Evolutionary conservation across 2,888 invertebrate genomes (phyloP).

Genomic region (Criorhina ranunculi): DNA sequence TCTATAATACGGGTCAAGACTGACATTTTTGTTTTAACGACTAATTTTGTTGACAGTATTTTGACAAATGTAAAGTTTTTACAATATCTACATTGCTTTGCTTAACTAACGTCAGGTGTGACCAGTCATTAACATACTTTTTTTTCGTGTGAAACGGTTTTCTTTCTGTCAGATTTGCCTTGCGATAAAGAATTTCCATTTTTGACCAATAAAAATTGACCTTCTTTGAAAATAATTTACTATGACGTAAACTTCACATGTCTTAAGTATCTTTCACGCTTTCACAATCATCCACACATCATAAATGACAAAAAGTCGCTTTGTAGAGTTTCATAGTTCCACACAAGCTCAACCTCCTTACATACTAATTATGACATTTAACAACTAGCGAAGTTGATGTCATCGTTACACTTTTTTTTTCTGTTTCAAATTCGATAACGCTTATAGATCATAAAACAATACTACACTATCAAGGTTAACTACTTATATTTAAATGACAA

Average conservation of each 20-base stretch:
- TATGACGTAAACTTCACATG: background rate
- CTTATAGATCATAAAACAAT: background rate
- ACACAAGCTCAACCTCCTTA: constrained; percentile 42
- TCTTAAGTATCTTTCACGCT: background rate
- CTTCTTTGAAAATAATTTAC: background rate
- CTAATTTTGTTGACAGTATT: too few relatives aligned
- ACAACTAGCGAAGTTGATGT: background rate
- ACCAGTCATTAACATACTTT: too few relatives aligned
- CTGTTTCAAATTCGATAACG: background rate
- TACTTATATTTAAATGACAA: background rate
- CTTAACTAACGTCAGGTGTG: too few relatives aligned
- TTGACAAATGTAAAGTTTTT: too few relatives aligned
- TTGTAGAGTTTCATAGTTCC: constrained; percentile 9
- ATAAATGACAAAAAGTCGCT: background rate
- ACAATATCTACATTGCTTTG: too few relatives aligned
- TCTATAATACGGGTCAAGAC: too few relatives aligned
- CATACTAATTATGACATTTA: constrained; percentile 51
- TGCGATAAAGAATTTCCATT: background rate
- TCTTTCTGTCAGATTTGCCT: background rate
- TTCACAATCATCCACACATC: constrained; percentile 4
- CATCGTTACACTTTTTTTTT: constrained; percentile 9
- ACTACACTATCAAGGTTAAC: constrained; percentile 25
- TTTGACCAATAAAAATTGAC: background rate
- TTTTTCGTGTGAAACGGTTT: too few relatives aligned
- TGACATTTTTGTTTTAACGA: too few relatives aligned